Conservation (phyloP, 2,888 invertebrate species). For the Aphrophora alni region DNA sequence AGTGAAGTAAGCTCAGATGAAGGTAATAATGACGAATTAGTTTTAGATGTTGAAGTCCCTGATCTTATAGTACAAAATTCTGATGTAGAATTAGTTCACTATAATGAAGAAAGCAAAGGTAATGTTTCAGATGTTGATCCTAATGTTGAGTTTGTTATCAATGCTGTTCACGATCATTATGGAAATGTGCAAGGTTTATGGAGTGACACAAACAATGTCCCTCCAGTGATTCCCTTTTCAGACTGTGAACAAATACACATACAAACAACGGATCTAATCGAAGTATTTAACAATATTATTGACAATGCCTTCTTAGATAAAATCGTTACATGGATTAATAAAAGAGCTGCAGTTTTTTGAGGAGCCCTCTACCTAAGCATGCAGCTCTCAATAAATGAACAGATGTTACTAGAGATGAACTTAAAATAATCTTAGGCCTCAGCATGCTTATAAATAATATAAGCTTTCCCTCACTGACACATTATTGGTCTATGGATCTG, state of each 20-base stretch:
- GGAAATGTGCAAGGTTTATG: conserved; percentile 15
- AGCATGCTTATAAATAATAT: conserved; percentile 23
- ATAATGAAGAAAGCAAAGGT: conserved; percentile 2
- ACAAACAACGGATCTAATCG: conserved; percentile 22
- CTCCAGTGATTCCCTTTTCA: neutral
- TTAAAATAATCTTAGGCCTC: conserved; percentile 23
- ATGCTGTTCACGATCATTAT: conserved; percentile 15
- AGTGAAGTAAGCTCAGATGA: neutral
- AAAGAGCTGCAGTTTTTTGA: conserved; percentile 17
- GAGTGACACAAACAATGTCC: conserved; percentile 13
- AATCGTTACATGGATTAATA: conserved; percentile 22
- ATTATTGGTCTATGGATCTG: conserved; percentile 21
- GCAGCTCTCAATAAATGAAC: conserved; percentile 18
- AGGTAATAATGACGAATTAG: neutral
- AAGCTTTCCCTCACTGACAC: conserved; percentile 16
- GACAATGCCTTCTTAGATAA: conserved; percentile 22
- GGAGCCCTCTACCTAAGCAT: conserved; percentile 11
- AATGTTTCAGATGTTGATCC: conserved; percentile 15
- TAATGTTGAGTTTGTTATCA: conserved; percentile 18
- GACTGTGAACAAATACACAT: conserved; percentile 15
- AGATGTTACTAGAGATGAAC: conserved; percentile 12
- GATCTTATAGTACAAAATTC: neutral
- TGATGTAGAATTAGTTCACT: conserved; percentile 7
- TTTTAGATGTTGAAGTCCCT: conserved; percentile 9
- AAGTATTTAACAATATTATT: conserved; percentile 23